Conservation (phyloP, 2,113 vertebrate species). For the Phainopepla nitens region DNA sequence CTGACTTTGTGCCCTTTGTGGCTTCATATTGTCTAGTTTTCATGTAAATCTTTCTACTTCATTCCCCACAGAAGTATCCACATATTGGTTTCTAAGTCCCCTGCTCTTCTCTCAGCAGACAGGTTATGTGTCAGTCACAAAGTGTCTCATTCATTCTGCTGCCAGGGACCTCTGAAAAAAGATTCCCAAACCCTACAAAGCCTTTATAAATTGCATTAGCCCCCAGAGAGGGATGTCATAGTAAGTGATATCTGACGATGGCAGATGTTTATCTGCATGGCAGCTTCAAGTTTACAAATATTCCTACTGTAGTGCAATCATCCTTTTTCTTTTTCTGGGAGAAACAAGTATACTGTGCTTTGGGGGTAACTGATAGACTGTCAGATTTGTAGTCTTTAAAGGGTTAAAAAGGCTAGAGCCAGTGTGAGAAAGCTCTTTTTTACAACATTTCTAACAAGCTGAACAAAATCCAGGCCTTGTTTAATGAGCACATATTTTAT, state of each 20-base stretch:
- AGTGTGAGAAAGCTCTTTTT: constrained; percentile 62
- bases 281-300: background rate
- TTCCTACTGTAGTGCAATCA: background rate
- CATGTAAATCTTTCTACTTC: background rate
- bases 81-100: background rate
- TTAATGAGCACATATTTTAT: constrained; percentile 81
- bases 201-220: background rate
- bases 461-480: constrained; percentile 72
- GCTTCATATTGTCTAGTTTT: background rate
- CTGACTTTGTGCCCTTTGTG: background rate
- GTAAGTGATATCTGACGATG: background rate
- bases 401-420: constrained; percentile 58
- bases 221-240: background rate
- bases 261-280: background rate
- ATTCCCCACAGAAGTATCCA: background rate
- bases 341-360: background rate
- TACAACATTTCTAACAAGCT: constrained; percentile 72
- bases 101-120: background rate
- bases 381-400: constrained; percentile 10
- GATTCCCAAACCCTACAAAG: background rate
- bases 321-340: background rate
- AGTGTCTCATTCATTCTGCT: background rate
- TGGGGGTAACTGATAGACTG: background rate
- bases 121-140: background rate
- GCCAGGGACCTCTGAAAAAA: background rate